A percentile compares a stretch with the other conserved stretches of the same genome.
phyloP scores from a whole-genome alignment of 2,888 invertebrate species.

The Xanthorhoe spadicearia region DNA sequence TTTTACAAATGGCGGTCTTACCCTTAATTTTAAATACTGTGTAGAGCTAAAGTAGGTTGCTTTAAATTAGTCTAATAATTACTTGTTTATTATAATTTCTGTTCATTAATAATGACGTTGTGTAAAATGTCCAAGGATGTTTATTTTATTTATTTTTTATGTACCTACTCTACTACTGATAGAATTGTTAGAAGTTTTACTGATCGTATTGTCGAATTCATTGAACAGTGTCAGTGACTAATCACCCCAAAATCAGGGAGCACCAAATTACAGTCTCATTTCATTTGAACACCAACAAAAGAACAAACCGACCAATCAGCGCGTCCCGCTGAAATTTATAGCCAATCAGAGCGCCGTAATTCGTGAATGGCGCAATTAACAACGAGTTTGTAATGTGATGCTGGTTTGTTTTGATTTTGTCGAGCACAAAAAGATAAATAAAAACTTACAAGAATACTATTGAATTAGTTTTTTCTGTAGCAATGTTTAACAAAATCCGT shows the following conservation, averaged over 20 bases:
- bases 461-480: too few species aligned
- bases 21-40: too few species aligned
- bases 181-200: background rate
- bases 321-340: conserved; percentile 60
- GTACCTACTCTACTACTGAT: too few species aligned
- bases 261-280: conserved; percentile 15
- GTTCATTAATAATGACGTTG: too few species aligned
- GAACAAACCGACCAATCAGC: conserved; percentile 62
- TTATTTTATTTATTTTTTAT: too few species aligned
- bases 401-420: conserved; percentile 22
- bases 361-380: conserved; percentile 66
- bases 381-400: conserved; percentile 47
- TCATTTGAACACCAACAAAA: conserved; percentile 46
- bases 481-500: too few species aligned
- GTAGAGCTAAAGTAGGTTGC: too few species aligned
- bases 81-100: too few species aligned
- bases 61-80: too few species aligned
- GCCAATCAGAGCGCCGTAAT: conserved; percentile 68
- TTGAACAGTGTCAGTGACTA: conserved; percentile 1
- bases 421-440: background rate
- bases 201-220: background rate
- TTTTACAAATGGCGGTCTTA: too few species aligned
- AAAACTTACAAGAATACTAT: background rate
- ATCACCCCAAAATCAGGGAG: conserved; percentile 12
- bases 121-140: too few species aligned